Conservation (phyloP, 2,888 invertebrate genomes). For the Folsomia manolachei region DNA sequence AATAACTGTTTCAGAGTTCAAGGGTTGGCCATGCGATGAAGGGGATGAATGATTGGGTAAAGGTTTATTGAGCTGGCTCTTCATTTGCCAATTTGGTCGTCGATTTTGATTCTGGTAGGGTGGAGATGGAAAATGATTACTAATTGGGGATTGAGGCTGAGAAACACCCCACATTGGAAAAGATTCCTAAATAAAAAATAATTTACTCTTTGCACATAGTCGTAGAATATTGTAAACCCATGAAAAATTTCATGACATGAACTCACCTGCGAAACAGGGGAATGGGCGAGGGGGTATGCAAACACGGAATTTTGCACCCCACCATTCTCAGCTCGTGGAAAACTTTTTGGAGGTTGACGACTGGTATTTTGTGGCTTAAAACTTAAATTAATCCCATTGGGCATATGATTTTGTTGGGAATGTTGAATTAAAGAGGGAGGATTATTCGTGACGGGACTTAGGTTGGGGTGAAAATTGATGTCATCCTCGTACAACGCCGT, state of each 20-base stretch:
- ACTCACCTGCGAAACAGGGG: constrained; percentile 50
- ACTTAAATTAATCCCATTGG: constrained; percentile 35
- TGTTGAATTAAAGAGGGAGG: constrained; percentile 9
- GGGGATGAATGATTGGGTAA: background rate
- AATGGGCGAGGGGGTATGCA: constrained; percentile 49
- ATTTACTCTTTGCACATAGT: too few relatives aligned
- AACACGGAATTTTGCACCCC: constrained; percentile 33
- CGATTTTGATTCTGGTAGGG: constrained; percentile 37
- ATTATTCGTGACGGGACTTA: constrained; percentile 8
- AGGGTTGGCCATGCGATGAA: constrained; percentile 33
- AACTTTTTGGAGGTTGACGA: constrained; percentile 3
- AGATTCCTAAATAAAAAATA: constrained; percentile 41
- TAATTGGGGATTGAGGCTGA: constrained; percentile 45
- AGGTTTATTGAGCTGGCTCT: background rate
- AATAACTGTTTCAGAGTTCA: constrained; percentile 50
- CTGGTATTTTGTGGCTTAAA: constrained; percentile 31
- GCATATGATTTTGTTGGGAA: too few relatives aligned
- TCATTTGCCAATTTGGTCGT: constrained; percentile 29
- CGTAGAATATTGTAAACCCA: too few relatives aligned
- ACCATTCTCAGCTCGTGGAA: constrained; percentile 22
- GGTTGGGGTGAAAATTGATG: constrained; percentile 35
- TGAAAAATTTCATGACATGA: too few relatives aligned
- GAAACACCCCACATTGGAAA: constrained; percentile 50
- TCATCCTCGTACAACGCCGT: constrained; percentile 46
- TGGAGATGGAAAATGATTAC: constrained; percentile 35